A percentile compares a stretch with the other conserved stretches of the same genome.
Evolutionary conservation across 2,797 vertebrate species (phyloP).

Genomic region (Heterohyrax brucei): DNA sequence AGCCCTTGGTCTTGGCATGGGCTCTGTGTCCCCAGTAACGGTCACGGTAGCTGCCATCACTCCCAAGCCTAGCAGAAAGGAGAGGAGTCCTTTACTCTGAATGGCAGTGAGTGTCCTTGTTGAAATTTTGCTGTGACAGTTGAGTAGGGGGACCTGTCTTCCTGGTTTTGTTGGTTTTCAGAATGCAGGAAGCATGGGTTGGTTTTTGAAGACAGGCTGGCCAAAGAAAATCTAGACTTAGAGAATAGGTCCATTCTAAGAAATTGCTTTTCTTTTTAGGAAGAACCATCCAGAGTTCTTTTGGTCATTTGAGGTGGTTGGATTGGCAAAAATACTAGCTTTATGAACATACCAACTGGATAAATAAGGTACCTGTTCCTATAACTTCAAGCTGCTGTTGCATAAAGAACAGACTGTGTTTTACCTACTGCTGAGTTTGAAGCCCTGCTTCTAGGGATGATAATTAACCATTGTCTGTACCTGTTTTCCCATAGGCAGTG

Average conservation of each 20-base stretch:
- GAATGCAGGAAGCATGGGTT: not conserved
- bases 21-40: not conserved
- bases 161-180: not conserved
- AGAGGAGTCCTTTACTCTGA: fast-evolving
- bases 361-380: not conserved
- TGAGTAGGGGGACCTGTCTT: not conserved
- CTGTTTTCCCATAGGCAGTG: not conserved
- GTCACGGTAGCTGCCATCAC: not conserved
- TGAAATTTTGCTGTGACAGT: not conserved
- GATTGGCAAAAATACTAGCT: not conserved
- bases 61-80: not conserved
- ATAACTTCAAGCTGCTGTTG: not conserved
- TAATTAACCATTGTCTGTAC: slow-evolving; percentile 33
- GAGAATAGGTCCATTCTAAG: not conserved
- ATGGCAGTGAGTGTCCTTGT: not conserved
- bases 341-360: not conserved
- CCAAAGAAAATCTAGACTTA: not conserved
- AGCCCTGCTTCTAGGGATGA: not conserved
- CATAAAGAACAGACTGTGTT: not conserved
- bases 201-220: not conserved
- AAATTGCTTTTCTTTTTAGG: not conserved
- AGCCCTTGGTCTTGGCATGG: not conserved
- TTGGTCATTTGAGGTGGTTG: not conserved
- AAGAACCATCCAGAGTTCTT: not conserved
- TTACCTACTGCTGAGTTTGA: not conserved